Conservation (phyloP, 2,888 invertebrate genomes). For the Branchipolynoe longqiensis region DNA sequence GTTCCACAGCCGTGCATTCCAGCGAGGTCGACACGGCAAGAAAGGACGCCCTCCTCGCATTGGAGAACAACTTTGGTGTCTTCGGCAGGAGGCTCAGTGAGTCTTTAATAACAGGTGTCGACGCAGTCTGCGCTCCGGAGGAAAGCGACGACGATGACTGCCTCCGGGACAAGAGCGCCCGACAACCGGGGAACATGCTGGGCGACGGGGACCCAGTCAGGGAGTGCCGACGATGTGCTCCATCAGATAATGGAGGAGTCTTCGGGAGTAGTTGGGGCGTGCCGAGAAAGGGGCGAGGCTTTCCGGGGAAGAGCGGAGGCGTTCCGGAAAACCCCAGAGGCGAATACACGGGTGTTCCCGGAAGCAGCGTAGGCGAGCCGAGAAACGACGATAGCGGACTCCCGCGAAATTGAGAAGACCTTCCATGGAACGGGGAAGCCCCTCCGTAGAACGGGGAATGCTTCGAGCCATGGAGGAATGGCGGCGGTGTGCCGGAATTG, state of each 20-base stretch:
- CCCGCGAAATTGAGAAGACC: not conserved
- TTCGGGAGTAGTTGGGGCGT: not conserved
- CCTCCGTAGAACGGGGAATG: not conserved
- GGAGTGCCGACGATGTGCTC: not conserved
- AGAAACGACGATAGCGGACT: not conserved
- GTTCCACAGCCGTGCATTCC: too few relatives aligned
- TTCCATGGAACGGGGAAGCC: not conserved
- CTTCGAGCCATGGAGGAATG: not conserved
- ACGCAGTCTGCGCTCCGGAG: too few relatives aligned
- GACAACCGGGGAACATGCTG: too few relatives aligned
- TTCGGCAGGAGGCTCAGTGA: too few relatives aligned
- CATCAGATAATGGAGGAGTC: too few relatives aligned
- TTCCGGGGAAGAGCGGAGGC: not conserved
- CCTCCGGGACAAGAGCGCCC: too few relatives aligned
- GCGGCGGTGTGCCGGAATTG: not conserved
- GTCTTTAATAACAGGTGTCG: too few relatives aligned
- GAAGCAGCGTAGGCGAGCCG: not conserved
- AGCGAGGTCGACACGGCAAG: too few relatives aligned
- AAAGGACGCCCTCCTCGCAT: too few relatives aligned
- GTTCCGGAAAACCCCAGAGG: not conserved
- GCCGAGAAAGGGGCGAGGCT: not conserved
- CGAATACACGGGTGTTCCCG: not conserved
- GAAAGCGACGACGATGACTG: too few relatives aligned
- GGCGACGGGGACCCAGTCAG: too few relatives aligned
- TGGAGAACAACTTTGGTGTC: too few relatives aligned